Percentiles rank a stretch among this genome's conserved stretches.
Conservation (phyloP, 2,888 invertebrate genomes). For the Caenorhabditis sinica region DNA sequence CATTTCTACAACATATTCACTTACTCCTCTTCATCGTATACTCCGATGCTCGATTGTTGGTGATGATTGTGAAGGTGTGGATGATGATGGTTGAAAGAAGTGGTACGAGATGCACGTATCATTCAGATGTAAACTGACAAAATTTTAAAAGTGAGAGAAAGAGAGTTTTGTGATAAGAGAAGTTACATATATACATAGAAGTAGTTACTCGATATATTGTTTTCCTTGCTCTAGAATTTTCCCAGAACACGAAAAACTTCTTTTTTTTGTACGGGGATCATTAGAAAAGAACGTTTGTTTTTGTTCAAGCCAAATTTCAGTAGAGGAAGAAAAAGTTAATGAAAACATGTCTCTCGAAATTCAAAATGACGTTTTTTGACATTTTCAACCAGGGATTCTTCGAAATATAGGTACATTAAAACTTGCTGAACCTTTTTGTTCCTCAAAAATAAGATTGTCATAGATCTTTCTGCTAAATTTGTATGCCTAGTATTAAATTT, state of each 20-base stretch:
- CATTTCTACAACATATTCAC: slow-evolving; percentile 20
- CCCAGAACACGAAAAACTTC: not conserved
- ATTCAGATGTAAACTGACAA: slow-evolving; percentile 37
- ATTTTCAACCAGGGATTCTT: too few species aligned
- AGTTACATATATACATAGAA: not conserved
- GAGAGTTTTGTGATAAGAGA: not conserved
- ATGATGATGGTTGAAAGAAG: slow-evolving; percentile 46
- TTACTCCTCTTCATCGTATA: slow-evolving; percentile 65
- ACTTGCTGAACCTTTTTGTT: not conserved
- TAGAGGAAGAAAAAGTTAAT: not conserved
- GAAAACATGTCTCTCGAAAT: not conserved
- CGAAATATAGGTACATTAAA: too few species aligned
- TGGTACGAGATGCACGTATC: slow-evolving; percentile 64
- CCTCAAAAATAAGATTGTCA: slow-evolving; percentile 14
- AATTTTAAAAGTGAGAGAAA: not conserved
- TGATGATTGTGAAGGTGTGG: slow-evolving; percentile 48
- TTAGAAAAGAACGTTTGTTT: slow-evolving; percentile 1
- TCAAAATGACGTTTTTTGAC: too few species aligned
- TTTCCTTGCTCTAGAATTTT: not conserved
- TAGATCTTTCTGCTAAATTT: slow-evolving; percentile 5
- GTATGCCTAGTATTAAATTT: slow-evolving; percentile 24
- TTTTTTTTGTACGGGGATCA: not conserved
- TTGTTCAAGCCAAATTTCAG: not conserved
- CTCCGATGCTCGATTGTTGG: slow-evolving; percentile 40
- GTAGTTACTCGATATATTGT: slow-evolving; percentile 2